Evolutionary conservation across 2,888 invertebrate genomes (phyloP), one percentile per base, ranked within the genome.

Genomic region (Saturnia pavonia): DNA sequence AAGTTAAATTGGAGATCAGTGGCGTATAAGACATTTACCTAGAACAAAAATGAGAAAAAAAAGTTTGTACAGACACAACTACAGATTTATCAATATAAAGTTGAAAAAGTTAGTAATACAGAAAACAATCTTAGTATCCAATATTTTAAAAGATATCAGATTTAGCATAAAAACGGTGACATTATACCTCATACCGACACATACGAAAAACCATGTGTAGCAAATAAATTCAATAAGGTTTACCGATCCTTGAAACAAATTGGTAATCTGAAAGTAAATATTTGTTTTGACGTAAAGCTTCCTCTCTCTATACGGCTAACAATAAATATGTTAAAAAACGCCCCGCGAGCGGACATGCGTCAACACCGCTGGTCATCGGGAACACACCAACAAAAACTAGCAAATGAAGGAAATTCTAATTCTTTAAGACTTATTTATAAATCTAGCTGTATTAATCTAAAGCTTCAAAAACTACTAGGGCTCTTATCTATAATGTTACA

Each of bases 251-350:
- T 51, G 65, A 22, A 43, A 16, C 54, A 25, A 51, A 67, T 51
- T 14, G 48, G 51, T 66, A 67, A 70, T 70, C 70, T 42, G 25
- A 70, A 43, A 66, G 43, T 7, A 42, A 70, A 70, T 51, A 70
- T 51, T 57, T 40, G 22, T 22, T 48, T 22, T 43, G 42, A 65
- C 65, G 34, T n/a, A 16, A n/a, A 43, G 22, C 42, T 68, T 65
- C 68, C 65, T 43, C 51, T 51, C 65, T 43, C 51, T 51, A 60
- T 65, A 45, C 40, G 16, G 25, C 22, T 54, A 54, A 27, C 19
- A 43, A 48, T 63, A 71, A 68, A 71, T 71, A 71, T 69, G 66
- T 42, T 71, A 25, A 67, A 70, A 71, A 54, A 70, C 22, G 40
- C 42, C 57, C 9, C 34, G 22, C 40, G n/a, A 51, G 43, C 60